A percentile compares a stretch with the other conserved stretches of the same genome.
Conservation (phyloP, 2,797 vertebrate species). For the Poecile montanus region DNA sequence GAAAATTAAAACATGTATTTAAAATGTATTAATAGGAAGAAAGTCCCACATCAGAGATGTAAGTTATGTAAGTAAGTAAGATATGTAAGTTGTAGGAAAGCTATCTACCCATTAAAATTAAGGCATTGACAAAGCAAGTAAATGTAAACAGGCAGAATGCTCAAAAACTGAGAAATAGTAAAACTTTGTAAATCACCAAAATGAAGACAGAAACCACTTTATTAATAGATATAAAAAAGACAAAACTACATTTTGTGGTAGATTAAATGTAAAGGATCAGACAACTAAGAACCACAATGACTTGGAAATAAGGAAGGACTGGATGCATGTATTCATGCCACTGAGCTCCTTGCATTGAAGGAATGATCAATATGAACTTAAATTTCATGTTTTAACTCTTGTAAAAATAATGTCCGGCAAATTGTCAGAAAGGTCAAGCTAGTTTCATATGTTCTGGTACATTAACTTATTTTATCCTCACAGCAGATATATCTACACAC, state of each 20-base stretch:
- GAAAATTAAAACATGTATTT: neutral
- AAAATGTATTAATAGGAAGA: neutral
- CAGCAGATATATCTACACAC: neutral
- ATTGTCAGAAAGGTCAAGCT: neutral
- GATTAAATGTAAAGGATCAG: neutral
- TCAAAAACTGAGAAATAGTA: neutral
- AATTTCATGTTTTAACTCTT: neutral
- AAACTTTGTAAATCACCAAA: neutral
- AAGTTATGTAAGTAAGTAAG: neutral
- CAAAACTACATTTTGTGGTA: neutral
- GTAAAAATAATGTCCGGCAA: neutral
- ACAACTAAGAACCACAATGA: neutral
- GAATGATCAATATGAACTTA: neutral
- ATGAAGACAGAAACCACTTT: neutral
- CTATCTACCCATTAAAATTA: neutral
- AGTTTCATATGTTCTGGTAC: neutral
- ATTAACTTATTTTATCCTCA: neutral
- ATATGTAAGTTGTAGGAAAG: neutral
- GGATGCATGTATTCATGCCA: neutral
- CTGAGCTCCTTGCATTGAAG: neutral
- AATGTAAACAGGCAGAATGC: neutral
- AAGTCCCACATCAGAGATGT: neutral
- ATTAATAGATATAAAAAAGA: neutral
- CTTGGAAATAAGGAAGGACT: neutral
- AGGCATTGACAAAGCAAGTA: neutral